phyloP scores from a whole-genome alignment of 1,140 invertebrate genomes.

The Megalopta genalis region DNA sequence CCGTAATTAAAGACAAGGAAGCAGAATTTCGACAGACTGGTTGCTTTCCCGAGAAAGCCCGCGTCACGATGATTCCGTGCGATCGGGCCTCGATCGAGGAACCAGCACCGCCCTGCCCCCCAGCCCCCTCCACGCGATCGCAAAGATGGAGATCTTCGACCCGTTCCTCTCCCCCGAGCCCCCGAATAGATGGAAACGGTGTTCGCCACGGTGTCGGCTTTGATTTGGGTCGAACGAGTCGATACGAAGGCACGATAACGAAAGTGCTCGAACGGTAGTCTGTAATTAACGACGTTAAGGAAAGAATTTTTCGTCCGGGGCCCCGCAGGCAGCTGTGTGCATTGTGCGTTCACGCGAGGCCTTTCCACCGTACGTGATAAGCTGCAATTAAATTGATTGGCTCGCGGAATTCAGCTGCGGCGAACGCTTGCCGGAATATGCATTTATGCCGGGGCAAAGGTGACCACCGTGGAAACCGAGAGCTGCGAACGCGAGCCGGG shows the following conservation, averaged over 20 bases:
- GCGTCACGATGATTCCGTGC: slow-evolving; percentile 26
- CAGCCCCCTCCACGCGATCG: too few relatives aligned
- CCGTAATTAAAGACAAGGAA: slow-evolving; percentile 45
- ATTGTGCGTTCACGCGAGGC: slow-evolving; percentile 52
- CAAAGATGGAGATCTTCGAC: slow-evolving; percentile 2
- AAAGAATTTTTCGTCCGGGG: slow-evolving; percentile 44
- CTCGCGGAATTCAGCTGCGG: slow-evolving; percentile 53
- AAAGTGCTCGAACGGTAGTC: slow-evolving; percentile 70
- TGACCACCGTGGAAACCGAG: slow-evolving; percentile 20
- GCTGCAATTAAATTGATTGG: slow-evolving; percentile 75
- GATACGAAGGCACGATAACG: slow-evolving; percentile 57
- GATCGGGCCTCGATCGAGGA: slow-evolving; percentile 14
- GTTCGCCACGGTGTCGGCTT: slow-evolving; percentile 38
- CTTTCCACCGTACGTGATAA: slow-evolving; percentile 65
- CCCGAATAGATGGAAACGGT: slow-evolving; percentile 33
- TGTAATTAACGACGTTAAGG: slow-evolving; percentile 75
- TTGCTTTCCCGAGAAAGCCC: slow-evolving; percentile 38
- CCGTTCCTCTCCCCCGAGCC: not conserved
- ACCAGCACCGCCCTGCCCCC: not conserved
- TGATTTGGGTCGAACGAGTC: slow-evolving; percentile 47
- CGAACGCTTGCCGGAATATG: slow-evolving; percentile 35
- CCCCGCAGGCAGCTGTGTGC: slow-evolving; percentile 47
- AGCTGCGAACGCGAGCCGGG: not conserved
- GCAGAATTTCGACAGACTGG: slow-evolving; percentile 19
- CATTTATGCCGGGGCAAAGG: slow-evolving; percentile 49